Evolutionary conservation across 2,113 vertebrate species (phyloP).

Genomic region (Vidua macroura): DNA sequence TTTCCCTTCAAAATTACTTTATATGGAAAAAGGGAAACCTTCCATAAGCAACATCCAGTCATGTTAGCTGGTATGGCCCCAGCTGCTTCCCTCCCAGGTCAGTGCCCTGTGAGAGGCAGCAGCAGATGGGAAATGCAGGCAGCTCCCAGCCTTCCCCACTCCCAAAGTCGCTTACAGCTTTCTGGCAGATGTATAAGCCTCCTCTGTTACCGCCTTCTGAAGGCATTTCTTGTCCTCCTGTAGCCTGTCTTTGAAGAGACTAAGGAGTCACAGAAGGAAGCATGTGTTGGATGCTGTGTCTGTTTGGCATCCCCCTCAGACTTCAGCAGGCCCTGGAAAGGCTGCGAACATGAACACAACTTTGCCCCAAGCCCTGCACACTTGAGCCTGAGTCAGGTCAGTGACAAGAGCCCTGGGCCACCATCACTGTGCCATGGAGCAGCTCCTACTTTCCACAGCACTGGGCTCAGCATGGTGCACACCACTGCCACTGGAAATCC

Average conservation of each 20-base stretch:
- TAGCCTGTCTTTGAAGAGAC: not conserved
- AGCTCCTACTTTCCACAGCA: not conserved
- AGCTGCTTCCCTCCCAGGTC: not conserved
- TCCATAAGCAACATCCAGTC: not conserved
- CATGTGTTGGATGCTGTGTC: not conserved
- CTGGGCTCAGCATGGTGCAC: fast-evolving
- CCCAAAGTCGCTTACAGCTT: not conserved
- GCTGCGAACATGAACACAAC: fast-evolving
- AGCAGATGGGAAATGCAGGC: not conserved
- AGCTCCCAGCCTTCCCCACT: not conserved
- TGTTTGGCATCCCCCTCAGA: not conserved
- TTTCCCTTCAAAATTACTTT: slow-evolving; percentile 38
- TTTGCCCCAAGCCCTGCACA: not conserved
- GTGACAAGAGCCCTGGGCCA: not conserved
- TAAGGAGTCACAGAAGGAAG: not conserved
- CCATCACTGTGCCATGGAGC: not conserved
- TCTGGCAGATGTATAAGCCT: not conserved
- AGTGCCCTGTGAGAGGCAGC: not conserved
- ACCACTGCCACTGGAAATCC: not conserved
- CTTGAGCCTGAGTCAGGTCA: not conserved
- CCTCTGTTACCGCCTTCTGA: not conserved
- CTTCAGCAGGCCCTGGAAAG: not conserved
- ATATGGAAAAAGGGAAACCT: slow-evolving; percentile 37
- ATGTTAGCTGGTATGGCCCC: not conserved
- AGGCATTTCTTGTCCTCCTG: not conserved